These are phyloP conservation scores for Ceratosolen solmsi DNA, from an alignment of 1,140 invertebrate genomes.

Conservation along the genomic window DNA sequence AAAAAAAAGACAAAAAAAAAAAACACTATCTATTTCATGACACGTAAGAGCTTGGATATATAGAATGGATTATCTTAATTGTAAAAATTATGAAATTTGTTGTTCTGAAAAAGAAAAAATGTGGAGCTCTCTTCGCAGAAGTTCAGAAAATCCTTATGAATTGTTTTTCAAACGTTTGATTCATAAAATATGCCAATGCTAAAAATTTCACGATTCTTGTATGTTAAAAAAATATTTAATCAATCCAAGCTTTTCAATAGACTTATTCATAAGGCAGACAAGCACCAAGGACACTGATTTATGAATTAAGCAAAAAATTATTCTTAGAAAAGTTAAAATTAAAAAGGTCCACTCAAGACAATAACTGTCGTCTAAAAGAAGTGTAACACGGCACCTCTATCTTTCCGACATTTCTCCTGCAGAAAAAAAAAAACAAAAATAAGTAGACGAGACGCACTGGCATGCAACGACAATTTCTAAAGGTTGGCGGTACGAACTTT, in stretches of 20 bases:
- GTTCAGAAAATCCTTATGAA: too few relatives aligned
- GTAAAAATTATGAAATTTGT: too few relatives aligned
- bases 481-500: not conserved
- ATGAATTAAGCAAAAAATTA: not conserved
- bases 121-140: too few relatives aligned
- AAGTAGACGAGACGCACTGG: not conserved
- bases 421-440: not conserved
- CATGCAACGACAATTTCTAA: not conserved
- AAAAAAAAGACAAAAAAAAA: too few relatives aligned
- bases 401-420: not conserved
- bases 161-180: too few relatives aligned
- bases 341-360: not conserved
- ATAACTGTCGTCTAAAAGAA: not conserved
- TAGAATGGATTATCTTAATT: too few relatives aligned
- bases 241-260: not conserved
- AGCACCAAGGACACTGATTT: not conserved
- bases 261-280: not conserved
- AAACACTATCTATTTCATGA: too few relatives aligned
- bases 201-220: too few relatives aligned
- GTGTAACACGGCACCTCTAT: slow-evolving; percentile 30
- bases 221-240: too few relatives aligned
- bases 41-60: too few relatives aligned
- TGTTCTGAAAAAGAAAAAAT: too few relatives aligned
- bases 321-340: slow-evolving; percentile 50
- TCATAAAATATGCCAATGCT: too few relatives aligned